Conservation (phyloP, 2,797 vertebrate species). For the Ibycter americanus region DNA sequence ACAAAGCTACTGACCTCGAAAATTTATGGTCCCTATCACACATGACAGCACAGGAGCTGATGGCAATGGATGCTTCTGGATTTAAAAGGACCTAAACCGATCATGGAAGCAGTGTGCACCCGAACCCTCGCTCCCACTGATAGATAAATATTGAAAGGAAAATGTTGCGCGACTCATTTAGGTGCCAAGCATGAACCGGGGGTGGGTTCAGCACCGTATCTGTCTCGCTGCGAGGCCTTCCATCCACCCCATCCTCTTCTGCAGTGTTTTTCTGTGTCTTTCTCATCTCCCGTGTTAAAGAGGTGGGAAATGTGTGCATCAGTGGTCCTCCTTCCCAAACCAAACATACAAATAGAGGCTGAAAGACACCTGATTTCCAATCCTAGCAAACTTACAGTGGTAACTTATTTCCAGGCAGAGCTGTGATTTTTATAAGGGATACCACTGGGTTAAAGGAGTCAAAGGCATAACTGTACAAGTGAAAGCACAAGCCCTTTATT, state of each 20-base stretch:
- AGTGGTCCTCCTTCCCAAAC: background rate
- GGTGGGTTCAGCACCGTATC: background rate
- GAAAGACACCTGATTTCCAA: background rate
- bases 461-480: background rate
- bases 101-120: accelerated
- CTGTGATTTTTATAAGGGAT: background rate
- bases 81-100: background rate
- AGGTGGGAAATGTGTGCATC: background rate
- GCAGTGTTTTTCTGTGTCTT: background rate
- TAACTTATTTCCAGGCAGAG: background rate
- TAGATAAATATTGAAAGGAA: background rate
- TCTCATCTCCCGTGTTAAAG: background rate
- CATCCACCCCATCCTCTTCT: background rate
- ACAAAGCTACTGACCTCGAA: background rate
- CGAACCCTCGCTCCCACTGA: accelerated
- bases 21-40: background rate
- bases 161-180: accelerated
- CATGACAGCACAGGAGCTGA: background rate
- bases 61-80: background rate
- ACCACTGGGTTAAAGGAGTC: background rate
- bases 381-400: background rate
- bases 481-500: background rate
- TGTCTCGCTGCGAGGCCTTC: accelerated
- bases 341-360: background rate
- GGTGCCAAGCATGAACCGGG: accelerated